Evolutionary conservation across 37 sponge, comb jelly and placozoan species (phyloP), one percentile per base, ranked within the genome.

Genomic region (Mnemiopsis leidyi): DNA sequence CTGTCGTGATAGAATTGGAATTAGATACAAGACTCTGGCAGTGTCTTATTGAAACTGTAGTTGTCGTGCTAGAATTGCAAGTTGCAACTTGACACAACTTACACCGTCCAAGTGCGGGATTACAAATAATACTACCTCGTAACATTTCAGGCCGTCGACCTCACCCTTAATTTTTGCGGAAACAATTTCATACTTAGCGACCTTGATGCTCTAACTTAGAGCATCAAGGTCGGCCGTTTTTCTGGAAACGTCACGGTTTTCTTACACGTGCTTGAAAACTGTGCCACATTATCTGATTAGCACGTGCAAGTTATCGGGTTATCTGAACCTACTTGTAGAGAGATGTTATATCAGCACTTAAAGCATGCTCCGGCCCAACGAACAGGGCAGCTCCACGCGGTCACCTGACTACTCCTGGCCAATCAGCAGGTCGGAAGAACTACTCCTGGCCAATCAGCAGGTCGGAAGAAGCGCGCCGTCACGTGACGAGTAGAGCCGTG

Each of bases 401-500:
- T 71, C 75, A 71, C 75, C n/a, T 71, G 75, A 71, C 75, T 23
- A 71, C 5, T 28, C 75, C n/a, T n/a, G 20, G n/a, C 75, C 75
- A 71, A 71, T 71, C 30, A 28, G 75, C 5, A 18, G 13, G 13
- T 13, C 9, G 5, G 61, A 48, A 48, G 5, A 48, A 71, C 30
- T 23, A 71, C 5, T 28, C 75, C n/a, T n/a, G 20, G n/a, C 75
- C 75, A 71, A 71, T 71, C 30, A 28, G 75, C 5, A 18, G 13
- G 13, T 13, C 9, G 5, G 61, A 48, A 48, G 5, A 48, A 18
- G 13, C 9, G 9, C 61, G 61, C 5, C 61, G 13, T 48, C 61
- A 48, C 61, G 61, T 48, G 61, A 48, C n/a, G n/a, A n/a, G n/a
- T n/a, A n/a, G n/a, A n/a, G n/a, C n/a, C n/a, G n/a, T n/a, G n/a